Evolutionary conservation across 2,113 vertebrate genomes (phyloP), one percentile per base, ranked within the genome.

Genomic region (Pleuronectes platessa): DNA sequence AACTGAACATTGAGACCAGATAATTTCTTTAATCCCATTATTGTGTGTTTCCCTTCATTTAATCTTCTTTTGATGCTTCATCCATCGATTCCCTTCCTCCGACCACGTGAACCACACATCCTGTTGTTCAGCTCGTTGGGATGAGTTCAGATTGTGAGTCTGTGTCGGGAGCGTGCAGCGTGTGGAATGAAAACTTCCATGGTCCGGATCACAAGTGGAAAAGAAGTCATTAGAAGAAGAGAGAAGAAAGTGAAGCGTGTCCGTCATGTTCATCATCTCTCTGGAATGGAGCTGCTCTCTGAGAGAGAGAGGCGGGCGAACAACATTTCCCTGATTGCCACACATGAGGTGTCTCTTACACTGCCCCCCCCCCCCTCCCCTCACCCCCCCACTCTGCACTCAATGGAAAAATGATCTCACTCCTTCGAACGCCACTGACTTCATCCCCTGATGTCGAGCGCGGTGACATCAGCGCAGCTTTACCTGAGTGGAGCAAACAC

Each of bases 321-420:
- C 6, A 71, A 26, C 83, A 84, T 84, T 31, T 81, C 85, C 82
- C 89, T 86, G 71, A 87, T 88, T 87, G 86, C 75, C 83, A 83
- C 83, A 83, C 67, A 87, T 68, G 90, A 93, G 91, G 93, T 94
- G 93, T 94, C 90, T 82, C 77, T 94, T 92, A 94, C 93, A 91
- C 74, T 79, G 78, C 66, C 80, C 86, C 27, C 27, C 27, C 27
- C 5, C 27, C 5, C 27, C 27, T 5, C 27, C 3, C 27, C 3
- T 0, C 31, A 5, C 31, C 0, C 31, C 1, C 31, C 0, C 81
- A 81, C 82, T 91, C 86, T 84, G 83, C 85, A 83, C 86, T 88
- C 87, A 88, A 86, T 79, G 93, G 92, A 92, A 94, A 94, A 92
- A 93, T 91, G 91, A 95, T 91, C 93, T 94, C 94, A 93, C 89